Evolutionary conservation across 2,888 invertebrate species (phyloP), one percentile per base, ranked within the genome.

Genomic region (Pinctada fucata): DNA sequence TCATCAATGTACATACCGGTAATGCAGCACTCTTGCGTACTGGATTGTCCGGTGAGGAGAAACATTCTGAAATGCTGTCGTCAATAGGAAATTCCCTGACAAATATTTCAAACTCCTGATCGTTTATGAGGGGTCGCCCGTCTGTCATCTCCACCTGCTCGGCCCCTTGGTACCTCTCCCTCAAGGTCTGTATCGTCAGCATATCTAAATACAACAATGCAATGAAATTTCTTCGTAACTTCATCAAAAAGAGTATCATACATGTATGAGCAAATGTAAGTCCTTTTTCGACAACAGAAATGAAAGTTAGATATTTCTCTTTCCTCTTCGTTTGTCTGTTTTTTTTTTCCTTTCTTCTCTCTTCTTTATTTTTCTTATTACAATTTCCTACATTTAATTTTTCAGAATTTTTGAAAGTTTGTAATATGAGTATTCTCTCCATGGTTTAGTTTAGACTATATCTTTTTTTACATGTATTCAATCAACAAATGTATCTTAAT

Each of bases 71-170:
- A 6, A 87, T 87, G n/a, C 83, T 84, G 74, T 87, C 87, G 75
- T 87, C 87, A 10, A 87, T 87, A 3, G 86, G 85, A 72, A 87
- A 87, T 76, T 87, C 85, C 51, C 84, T 79, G 2, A 86, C 87
- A 64, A 81, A 87, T 6, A 84, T 84, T 58, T 86, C 87, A 73
- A 85, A 87, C 16, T 86, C 87, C 31, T 82, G 77, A 69, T 84
- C 86, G 72, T 81, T 85, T 63, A 80, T 75, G 6, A 64, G 52
- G 5, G 68, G 58, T 49, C 68, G 68, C 50, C 69, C 73, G 13
- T 68, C 68, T 2, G 69, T 66, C 47, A 65, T 65, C 3, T 74
- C 49, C 16, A 77, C 77, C n/a, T 77, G 52, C 47, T 82, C 82
- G 47, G 58, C 80, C 6, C 81, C 80, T 45, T 75, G 77, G 10